Base-by-base conservation (phyloP, 2,797 vertebrate species). In the Siniperca undulata region DNA sequence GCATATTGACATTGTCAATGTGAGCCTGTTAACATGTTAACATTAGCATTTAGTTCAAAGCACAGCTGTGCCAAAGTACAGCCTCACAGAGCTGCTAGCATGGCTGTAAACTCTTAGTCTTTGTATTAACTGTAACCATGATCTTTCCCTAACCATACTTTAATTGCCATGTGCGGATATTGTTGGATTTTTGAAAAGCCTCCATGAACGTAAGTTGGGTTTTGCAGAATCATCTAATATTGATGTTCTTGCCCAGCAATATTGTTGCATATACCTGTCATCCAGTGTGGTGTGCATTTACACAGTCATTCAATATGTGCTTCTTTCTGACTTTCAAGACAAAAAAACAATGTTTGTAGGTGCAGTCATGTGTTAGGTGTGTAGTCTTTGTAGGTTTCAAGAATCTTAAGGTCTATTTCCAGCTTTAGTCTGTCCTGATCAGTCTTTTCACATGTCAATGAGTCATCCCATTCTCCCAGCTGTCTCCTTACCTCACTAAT, bases 401-500 rank as follows among this genome's bases (percentile, higher is more conserved):
- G 65, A 40, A 40, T 16, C 34, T 36, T 10, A 9, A 27, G 34
- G 38, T 9, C 19, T 12, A 3, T 60, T 60, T 48, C 5, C 56
- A 44, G 50, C 40, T 19, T 30, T 19, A 48, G 48, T 56, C 22
- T 24, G 46, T 53, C 46, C n/a, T 40, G n/a, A 59, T 58, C 20
- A 48, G 52, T 48, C 4, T 36, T 13, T 52, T 22, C 40, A 71
- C 36, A 52, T 77, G 27, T 78, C 58, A 72, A 13, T 34, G 52
- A 72, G 44, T 3, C 13, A 2, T 19, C 19, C 17, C 12, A 1
- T 22, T 80, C 70, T 70, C 58, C 64, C 34, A n/a, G 70, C 66
- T 61, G 60, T 58, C 61, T 76, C 77, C 71, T 70, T 40, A 60
- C 38, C 50, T 58, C 30, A 38, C 11, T 76, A 76, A 82, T 66